Percentiles rank a stretch among this genome's conserved stretches.
Evolutionary conservation across 2,888 invertebrate species (phyloP).

Genomic region (Malacosoma neustria): DNA sequence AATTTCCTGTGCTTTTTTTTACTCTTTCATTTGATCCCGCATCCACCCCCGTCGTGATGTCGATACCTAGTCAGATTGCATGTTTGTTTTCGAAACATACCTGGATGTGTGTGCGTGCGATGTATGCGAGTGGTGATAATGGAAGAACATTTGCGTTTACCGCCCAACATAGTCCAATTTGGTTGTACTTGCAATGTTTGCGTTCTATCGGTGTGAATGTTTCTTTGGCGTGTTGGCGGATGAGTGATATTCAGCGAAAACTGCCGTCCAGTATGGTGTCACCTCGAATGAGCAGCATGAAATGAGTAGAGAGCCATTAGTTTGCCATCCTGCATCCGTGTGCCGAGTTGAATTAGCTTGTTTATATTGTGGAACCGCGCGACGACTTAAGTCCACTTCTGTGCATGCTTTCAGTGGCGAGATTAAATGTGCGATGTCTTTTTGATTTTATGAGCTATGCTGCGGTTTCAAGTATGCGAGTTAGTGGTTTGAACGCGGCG

Average conservation of each 20-base stretch:
- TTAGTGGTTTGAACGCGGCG: slow-evolving; percentile 20
- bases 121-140: slow-evolving; percentile 17
- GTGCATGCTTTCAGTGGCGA: slow-evolving; percentile 62
- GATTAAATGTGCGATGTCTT: slow-evolving; percentile 67
- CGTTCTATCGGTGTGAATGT: slow-evolving; percentile 41
- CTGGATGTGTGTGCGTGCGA: slow-evolving; percentile 9
- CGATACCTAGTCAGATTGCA: slow-evolving; percentile 17
- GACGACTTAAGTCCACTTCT: slow-evolving; percentile 41
- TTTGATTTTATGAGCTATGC: slow-evolving; percentile 59
- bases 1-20: slow-evolving; percentile 28
- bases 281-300: slow-evolving; percentile 48
- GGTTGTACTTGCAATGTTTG: slow-evolving; percentile 67
- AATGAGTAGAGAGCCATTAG: slow-evolving; percentile 47
- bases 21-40: slow-evolving; percentile 39
- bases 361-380: slow-evolving; percentile 27
- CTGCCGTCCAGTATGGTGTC: slow-evolving; percentile 27
- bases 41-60: slow-evolving; percentile 34
- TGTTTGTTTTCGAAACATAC: slow-evolving; percentile 10
- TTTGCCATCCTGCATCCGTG: slow-evolving; percentile 59
- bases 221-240: slow-evolving; percentile 34
- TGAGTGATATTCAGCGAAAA: slow-evolving; percentile 71
- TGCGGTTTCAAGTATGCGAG: slow-evolving; percentile 36
- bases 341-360: slow-evolving; percentile 57
- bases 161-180: slow-evolving; percentile 40
- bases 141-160: slow-evolving; percentile 10